Conservation (phyloP, 1,140 invertebrate species). For the Argopecten irradians region DNA sequence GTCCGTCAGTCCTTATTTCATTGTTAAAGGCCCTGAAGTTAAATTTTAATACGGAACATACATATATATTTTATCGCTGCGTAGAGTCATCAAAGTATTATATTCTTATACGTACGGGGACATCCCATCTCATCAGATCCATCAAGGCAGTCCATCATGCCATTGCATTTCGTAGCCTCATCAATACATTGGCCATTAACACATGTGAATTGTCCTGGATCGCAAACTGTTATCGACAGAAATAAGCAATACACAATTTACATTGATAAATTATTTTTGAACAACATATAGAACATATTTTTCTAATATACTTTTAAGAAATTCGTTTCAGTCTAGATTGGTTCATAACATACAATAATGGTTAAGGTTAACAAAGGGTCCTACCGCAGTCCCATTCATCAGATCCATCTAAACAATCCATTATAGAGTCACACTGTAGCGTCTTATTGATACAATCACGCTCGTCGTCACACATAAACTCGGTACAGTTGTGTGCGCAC, state of each 20-base stretch:
- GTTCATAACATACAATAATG: no score
- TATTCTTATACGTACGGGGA: slow-evolving; percentile 14
- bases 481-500: background rate
- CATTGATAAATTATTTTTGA: no score
- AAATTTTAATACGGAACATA: no score
- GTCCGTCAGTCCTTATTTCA: no score
- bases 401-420: slow-evolving; percentile 70
- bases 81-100: background rate
- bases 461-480: slow-evolving; percentile 76
- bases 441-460: slow-evolving; percentile 66
- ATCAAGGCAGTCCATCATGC: slow-evolving; percentile 81
- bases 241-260: no score
- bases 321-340: no score
- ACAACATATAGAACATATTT: no score
- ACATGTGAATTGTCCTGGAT: slow-evolving; percentile 27
- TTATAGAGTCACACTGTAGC: slow-evolving; percentile 65
- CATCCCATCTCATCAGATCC: slow-evolving; percentile 89
- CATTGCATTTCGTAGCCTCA: slow-evolving; percentile 94
- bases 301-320: no score
- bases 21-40: no score
- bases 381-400: slow-evolving; percentile 72
- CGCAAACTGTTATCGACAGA: no score
- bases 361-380: no score
- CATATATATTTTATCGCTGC: no score
- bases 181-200: slow-evolving; percentile 83